A percentile compares a stretch with the other conserved stretches of the same genome.
These are phyloP conservation scores for Passer domesticus DNA, from an alignment of 2,113 vertebrate genomes.

Conservation along the genomic window DNA sequence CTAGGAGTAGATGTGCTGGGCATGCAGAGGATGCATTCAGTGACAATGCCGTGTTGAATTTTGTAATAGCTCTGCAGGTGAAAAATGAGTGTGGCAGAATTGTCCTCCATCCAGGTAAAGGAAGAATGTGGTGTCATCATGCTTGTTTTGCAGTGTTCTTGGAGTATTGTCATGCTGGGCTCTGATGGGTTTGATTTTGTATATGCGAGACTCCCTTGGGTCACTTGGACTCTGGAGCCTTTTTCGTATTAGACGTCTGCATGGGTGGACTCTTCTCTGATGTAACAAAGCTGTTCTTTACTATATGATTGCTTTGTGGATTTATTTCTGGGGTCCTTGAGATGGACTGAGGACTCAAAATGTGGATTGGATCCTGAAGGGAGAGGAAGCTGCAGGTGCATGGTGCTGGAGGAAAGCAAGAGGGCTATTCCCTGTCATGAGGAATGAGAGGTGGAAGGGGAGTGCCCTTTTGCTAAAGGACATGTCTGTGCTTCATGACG, in stretches of 20 bases:
- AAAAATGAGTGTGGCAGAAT: background rate
- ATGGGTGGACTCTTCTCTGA: background rate
- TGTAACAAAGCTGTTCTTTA: background rate
- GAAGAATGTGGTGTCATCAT: too few species aligned
- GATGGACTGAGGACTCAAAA: too few species aligned
- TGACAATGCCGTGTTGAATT: background rate
- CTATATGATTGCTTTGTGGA: background rate
- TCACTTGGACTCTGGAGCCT: too few species aligned
- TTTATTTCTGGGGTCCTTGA: background rate
- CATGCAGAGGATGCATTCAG: too few species aligned
- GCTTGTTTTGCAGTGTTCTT: background rate
- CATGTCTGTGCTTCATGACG: fast-evolving
- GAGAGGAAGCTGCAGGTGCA: background rate
- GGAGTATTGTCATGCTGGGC: background rate
- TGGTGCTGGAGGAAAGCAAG: too few species aligned
- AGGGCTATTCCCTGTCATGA: fast-evolving
- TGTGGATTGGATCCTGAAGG: background rate
- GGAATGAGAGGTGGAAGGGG: background rate
- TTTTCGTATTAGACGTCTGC: background rate
- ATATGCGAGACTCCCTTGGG: fast-evolving
- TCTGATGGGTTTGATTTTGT: background rate
- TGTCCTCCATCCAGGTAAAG: fast-evolving
- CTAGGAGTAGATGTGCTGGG: background rate
- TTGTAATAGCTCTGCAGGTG: background rate
- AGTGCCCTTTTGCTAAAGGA: background rate